phyloP scores from a whole-genome alignment of 2,888 invertebrate genomes.

The Thyatira batis region DNA sequence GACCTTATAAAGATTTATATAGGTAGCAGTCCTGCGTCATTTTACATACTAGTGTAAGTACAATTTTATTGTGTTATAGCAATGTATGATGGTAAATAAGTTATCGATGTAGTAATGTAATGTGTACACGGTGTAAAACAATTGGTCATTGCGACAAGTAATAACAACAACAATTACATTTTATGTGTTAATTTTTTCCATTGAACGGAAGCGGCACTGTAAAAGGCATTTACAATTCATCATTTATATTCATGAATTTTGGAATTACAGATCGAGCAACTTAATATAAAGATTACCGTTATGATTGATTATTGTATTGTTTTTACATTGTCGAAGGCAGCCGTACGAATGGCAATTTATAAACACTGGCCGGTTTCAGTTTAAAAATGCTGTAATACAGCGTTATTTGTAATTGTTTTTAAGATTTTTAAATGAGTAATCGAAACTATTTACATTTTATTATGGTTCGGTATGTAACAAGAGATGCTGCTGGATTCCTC shows the following conservation, averaged over 20 bases:
- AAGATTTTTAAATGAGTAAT: constrained; percentile 60
- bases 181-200: constrained; percentile 6
- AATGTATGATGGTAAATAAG: no score
- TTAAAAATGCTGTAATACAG: constrained; percentile 43
- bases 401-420: constrained; percentile 55
- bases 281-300: constrained; percentile 38
- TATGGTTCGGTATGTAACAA: constrained; percentile 66
- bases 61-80: no score
- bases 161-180: background rate
- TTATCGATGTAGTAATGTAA: background rate
- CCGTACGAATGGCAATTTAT: constrained; percentile 42
- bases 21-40: no score
- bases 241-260: constrained; percentile 12
- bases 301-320: constrained; percentile 36
- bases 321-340: constrained; percentile 30
- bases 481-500: constrained; percentile 57
- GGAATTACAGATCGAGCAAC: constrained; percentile 19
- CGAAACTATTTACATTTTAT: constrained; percentile 71
- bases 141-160: background rate
- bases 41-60: no score
- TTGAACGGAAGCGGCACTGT: background rate
- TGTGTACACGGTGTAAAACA: no score
- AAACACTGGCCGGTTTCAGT: constrained; percentile 38
- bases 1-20: no score
- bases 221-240: constrained; percentile 3